phyloP scores from a whole-genome alignment of 2,113 vertebrate genomes.

The Collichthys lucidus region DNA sequence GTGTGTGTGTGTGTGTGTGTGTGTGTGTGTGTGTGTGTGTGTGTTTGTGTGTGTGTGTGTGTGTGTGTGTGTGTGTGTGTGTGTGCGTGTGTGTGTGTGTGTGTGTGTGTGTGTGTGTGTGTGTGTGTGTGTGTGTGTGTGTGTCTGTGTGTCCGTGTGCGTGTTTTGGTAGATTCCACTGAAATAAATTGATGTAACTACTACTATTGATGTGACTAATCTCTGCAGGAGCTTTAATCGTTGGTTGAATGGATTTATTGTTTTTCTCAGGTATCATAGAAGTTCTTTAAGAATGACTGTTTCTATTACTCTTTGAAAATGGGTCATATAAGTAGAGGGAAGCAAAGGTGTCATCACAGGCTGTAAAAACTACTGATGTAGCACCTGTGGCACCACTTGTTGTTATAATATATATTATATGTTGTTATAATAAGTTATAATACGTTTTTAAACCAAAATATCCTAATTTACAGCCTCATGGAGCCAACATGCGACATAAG shows the following conservation, averaged over 20 bases:
- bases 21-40: not conserved
- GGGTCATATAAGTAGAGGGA: not conserved
- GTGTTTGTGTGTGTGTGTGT: not conserved
- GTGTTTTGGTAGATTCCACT: not conserved
- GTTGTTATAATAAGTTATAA: too few relatives aligned
- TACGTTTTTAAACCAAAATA: not conserved
- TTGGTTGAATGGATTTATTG: not conserved
- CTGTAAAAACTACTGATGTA: not conserved
- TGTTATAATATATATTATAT: too few relatives aligned
- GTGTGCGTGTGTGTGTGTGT: not conserved
- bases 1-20: not conserved
- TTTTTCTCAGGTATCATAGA: not conserved
- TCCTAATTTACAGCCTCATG: not conserved
- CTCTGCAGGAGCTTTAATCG: too few relatives aligned
- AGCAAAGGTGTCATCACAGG: not conserved
- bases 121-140: not conserved
- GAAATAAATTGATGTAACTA: not conserved
- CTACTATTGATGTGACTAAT: too few relatives aligned
- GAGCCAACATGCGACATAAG: not conserved
- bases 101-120: not conserved
- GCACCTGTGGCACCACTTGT: not conserved
- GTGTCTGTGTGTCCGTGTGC: not conserved
- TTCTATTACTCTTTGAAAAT: not conserved
- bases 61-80: too few relatives aligned
- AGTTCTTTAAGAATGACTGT: too few relatives aligned